Evolutionary conservation across 2,113 vertebrate species (phyloP), one percentile per base, ranked within the genome.

Genomic region (Cyphotilapia sp.): DNA sequence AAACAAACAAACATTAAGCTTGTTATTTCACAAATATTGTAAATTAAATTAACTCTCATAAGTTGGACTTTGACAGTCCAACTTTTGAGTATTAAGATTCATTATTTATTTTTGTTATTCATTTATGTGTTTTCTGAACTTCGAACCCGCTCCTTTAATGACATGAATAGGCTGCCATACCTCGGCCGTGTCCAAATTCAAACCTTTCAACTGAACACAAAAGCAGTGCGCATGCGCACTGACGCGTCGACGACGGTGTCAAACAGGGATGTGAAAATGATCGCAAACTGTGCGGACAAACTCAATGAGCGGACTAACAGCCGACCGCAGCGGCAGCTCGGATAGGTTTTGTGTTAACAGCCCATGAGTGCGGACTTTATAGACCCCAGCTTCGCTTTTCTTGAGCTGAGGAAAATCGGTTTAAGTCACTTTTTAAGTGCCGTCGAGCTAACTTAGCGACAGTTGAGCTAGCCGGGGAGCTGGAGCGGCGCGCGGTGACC

Each of bases 191-290:
- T n/a, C 53, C 56, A n/a, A 2, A 57, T 86, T 86, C 71, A 88
- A 87, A 86, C 35, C 4, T 56, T 45, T 17, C 19, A 45, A 16
- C 16, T 3, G 35, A 53, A 29, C 82, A 14, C 83, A 90, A 92
- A 89, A 3, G 0, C 2, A 76, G 3, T 90, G 87, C 94, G 94
- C 94, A 93, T 93, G 95, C 92, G 94, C 4, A 1, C 80, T 95
- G 93, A 94, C 94, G 94, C 81, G 93, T 91, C 91, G 49, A 42
- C 91, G 45, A 33, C 5, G 83, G 90, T 91, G 94, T 95, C 94
- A 93, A 92, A 88, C 83, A 71, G 56, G 84, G 92, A 92, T 84
- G 93, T 82, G 2, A 86, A 91, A 74, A 88, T 80, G 85, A 93
- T 6, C 81, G 57, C 40, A 85, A 91, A 84, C 9, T 87, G 47